Conservation (phyloP, 2,113 vertebrate species). For the Crotophaga sulcirostris region DNA sequence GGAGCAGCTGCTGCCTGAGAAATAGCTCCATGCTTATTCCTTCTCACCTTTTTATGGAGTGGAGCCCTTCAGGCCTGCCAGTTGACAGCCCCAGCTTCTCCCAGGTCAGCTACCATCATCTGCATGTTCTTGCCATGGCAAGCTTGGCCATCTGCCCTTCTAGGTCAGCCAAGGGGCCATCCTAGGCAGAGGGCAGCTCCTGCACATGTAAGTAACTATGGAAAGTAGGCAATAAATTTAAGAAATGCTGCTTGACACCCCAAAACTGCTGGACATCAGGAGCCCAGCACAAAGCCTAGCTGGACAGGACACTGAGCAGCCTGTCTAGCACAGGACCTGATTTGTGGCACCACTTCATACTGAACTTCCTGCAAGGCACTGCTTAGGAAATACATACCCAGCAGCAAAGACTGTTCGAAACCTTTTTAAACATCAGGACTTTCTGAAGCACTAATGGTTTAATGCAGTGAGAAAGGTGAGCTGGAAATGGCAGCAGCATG, state of each 20-base stretch:
- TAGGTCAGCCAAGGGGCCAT: not conserved
- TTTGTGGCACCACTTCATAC: not conserved
- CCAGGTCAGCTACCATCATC: not conserved
- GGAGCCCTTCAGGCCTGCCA: not conserved
- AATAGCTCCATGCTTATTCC: not conserved
- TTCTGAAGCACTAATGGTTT: not conserved
- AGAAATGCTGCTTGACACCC: not conserved
- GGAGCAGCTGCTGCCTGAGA: conserved; percentile 24
- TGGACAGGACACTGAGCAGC: not conserved
- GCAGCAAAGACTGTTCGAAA: not conserved
- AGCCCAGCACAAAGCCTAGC: not conserved
- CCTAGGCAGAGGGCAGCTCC: not conserved
- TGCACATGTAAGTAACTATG: not conserved
- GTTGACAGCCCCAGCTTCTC: not conserved
- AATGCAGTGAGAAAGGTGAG: not conserved
- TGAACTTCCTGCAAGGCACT: not conserved
- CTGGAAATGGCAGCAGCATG: not conserved
- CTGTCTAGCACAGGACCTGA: not conserved
- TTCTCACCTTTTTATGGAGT: not conserved
- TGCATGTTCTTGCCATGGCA: not conserved
- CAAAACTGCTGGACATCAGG: not conserved
- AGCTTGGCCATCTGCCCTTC: not conserved
- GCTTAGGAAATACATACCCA: not conserved
- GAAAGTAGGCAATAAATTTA: not conserved
- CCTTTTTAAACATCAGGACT: not conserved